Evolutionary conservation across 2,797 vertebrate species (phyloP).

Genomic region (Lycodopsis pacificus): DNA sequence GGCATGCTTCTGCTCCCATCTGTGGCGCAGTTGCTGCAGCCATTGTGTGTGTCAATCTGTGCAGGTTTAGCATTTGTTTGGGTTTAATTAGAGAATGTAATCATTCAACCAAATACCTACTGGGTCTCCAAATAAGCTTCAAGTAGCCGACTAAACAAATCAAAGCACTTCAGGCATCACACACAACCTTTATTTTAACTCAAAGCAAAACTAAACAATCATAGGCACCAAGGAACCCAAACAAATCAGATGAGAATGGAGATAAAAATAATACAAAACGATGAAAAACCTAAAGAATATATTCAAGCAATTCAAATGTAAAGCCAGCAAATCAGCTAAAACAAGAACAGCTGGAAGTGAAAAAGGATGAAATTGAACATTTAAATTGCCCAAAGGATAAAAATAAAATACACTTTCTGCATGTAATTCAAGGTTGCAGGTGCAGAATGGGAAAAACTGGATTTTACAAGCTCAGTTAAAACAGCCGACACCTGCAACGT

Average conservation of each 20-base stretch:
- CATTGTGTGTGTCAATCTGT: conserved; percentile 22
- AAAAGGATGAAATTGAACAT: not conserved
- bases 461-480: not conserved
- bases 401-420: not conserved
- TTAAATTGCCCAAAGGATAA: not conserved
- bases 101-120: conserved; percentile 38
- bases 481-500: not conserved
- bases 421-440: not conserved
- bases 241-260: not conserved
- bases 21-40: conserved; percentile 45
- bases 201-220: not conserved
- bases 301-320: not conserved
- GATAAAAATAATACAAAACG: not conserved
- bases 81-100: conserved; percentile 45
- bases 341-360: not conserved
- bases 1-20: conserved; percentile 48
- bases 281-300: not conserved
- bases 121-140: conserved; percentile 10
- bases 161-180: not conserved
- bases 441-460: not conserved
- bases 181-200: not conserved
- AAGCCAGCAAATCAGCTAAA: not conserved
- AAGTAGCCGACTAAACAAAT: conserved; percentile 21
- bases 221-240: not conserved
- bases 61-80: conserved; percentile 38